phyloP scores from a whole-genome alignment of 2,797 vertebrate species.

The Hybognathus amarus region DNA sequence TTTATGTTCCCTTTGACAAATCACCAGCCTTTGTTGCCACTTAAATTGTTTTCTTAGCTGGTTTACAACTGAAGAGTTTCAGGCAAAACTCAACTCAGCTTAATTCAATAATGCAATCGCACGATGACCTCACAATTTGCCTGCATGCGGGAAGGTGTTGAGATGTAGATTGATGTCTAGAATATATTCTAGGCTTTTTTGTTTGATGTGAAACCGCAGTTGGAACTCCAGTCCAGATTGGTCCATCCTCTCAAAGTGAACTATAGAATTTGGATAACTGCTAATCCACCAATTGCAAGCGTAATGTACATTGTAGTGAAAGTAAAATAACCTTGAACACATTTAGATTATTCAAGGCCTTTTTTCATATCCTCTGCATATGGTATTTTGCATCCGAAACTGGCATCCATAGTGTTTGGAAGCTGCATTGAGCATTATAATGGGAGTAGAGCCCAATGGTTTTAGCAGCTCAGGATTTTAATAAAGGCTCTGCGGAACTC shows the following conservation, averaged over 20 bases:
- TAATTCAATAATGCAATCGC: conserved; percentile 9
- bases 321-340: not conserved
- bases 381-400: conserved; percentile 26
- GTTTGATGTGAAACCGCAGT: not conserved
- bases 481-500: conserved; percentile 95
- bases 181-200: conserved; percentile 11
- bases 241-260: not conserved
- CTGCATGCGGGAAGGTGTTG: not conserved
- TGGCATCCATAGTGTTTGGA: not conserved
- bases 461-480: conserved; percentile 92
- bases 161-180: not conserved
- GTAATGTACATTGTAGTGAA: conserved; percentile 7
- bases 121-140: not conserved
- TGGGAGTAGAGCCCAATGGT: not conserved
- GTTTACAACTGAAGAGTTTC: conserved; percentile 7
- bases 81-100: conserved; percentile 6
- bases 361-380: not conserved
- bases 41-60: conserved; percentile 14
- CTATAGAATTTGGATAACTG: too few species aligned
- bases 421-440: not conserved
- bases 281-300: not conserved
- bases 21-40: not conserved
- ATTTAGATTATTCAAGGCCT: not conserved
- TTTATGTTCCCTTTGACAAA: conserved; percentile 22
- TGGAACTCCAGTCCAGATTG: not conserved